phyloP scores from a whole-genome alignment of 2,797 vertebrate species.

The Eidolon dupreanum region DNA sequence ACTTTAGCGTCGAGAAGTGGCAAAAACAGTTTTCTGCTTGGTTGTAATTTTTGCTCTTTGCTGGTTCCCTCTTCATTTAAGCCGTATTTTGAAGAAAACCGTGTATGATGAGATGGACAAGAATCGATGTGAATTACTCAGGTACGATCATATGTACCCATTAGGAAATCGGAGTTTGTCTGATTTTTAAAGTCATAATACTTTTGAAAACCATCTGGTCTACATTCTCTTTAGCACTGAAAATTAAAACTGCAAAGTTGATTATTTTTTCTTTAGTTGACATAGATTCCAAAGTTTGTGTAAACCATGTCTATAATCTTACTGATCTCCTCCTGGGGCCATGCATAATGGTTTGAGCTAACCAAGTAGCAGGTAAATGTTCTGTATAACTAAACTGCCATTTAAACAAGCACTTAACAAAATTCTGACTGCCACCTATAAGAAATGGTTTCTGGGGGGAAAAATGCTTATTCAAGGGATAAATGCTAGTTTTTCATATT shows the following conservation, averaged over 20 bases:
- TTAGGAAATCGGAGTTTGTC: neutral
- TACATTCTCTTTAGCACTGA: neutral
- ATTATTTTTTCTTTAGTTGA: constrained; percentile 40
- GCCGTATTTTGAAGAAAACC: constrained; percentile 93
- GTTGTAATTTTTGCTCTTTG: constrained; percentile 98
- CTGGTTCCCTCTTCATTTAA: constrained; percentile 98
- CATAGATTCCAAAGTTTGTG: neutral
- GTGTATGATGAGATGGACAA: constrained; percentile 87
- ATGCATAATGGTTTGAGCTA: neutral
- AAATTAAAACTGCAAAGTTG: constrained; percentile 37
- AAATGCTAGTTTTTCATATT: constrained; percentile 40
- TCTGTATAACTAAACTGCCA: neutral
- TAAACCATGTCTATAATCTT: neutral
- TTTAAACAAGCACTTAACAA: neutral
- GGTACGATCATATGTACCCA: constrained; percentile 74
- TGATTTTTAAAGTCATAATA: neutral
- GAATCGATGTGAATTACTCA: constrained; percentile 93
- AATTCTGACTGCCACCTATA: neutral
- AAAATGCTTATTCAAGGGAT: constrained; percentile 50
- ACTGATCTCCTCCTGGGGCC: neutral
- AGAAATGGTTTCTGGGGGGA: constrained; percentile 56
- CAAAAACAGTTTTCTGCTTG: constrained; percentile 97
- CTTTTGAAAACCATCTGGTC: neutral
- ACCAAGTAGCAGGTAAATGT: neutral
- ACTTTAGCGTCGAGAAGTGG: constrained; percentile 96